Evolutionary conservation across 1,140 invertebrate genomes (phyloP).

Genomic region (Portunus trituberculatus): DNA sequence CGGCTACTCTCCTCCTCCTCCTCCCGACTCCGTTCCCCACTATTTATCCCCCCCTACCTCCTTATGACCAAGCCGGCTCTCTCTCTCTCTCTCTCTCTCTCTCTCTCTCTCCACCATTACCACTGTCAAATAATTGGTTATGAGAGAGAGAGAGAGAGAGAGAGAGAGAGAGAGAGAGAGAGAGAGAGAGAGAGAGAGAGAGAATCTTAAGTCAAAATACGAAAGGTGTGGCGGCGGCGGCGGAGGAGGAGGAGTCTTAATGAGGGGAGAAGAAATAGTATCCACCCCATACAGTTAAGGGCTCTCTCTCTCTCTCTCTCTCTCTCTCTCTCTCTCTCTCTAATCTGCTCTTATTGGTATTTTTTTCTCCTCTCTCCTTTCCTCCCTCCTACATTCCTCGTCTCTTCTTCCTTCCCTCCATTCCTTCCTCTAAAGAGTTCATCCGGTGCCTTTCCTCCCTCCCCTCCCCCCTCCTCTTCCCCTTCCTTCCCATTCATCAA

Average conservation of each 20-base stretch:
- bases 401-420: not conserved
- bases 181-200: conserved; percentile 17
- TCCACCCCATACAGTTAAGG: not conserved
- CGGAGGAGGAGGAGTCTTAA: not conserved
- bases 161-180: no score
- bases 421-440: not conserved
- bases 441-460: not conserved
- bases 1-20: not conserved
- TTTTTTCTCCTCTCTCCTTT: not conserved
- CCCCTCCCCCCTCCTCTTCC: not conserved
- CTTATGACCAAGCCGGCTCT: not conserved
- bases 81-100: conserved; percentile 60
- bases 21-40: not conserved
- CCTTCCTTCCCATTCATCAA: not conserved
- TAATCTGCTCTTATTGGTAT: not conserved
- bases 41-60: not conserved
- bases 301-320: not conserved
- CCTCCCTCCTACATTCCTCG: not conserved
- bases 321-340: not conserved
- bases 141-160: no score
- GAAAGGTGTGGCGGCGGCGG: not conserved
- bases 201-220: no score
- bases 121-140: no score
- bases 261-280: conserved; percentile 21
- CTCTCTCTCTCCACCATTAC: not conserved